Conservation (phyloP, 2,797 vertebrate genomes). For the Mus caroli region DNA sequence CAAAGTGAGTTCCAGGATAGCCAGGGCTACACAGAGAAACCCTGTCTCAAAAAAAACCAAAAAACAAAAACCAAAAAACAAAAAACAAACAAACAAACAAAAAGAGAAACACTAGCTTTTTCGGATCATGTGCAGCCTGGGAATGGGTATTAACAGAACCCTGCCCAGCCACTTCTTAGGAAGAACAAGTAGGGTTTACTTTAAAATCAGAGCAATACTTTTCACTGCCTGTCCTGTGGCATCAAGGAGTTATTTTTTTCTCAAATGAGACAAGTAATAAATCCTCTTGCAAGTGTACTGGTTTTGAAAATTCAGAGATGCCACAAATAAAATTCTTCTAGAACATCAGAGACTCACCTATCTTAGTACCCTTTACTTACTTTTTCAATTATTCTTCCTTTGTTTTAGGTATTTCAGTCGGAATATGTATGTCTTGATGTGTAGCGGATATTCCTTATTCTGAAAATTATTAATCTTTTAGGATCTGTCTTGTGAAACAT, state of each 20-base stretch:
- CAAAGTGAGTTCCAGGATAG: too few relatives aligned
- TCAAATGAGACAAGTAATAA: neutral
- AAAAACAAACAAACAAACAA: too few relatives aligned
- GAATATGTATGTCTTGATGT: conserved; percentile 26
- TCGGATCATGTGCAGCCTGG: neutral
- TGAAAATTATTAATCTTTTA: conserved; percentile 56
- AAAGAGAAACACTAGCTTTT: neutral
- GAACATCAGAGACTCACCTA: conserved; percentile 8
- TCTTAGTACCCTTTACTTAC: neutral
- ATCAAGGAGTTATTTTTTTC: neutral
- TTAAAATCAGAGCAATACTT: neutral
- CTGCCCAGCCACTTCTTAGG: neutral
- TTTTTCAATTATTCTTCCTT: conserved; percentile 60
- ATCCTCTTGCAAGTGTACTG: neutral
- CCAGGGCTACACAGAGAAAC: too few relatives aligned
- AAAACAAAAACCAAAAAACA: too few relatives aligned
- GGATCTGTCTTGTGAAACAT: conserved; percentile 38
- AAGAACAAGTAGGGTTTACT: neutral
- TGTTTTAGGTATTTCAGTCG: conserved; percentile 2
- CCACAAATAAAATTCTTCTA: neutral
- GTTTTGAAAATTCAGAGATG: neutral
- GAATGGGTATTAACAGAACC: neutral
- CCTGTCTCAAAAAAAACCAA: too few relatives aligned
- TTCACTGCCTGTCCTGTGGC: neutral
- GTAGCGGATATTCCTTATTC: conserved; percentile 26